Evolutionary conservation across 2,797 vertebrate species (phyloP).

Genomic region (Tragopan temminckii): DNA sequence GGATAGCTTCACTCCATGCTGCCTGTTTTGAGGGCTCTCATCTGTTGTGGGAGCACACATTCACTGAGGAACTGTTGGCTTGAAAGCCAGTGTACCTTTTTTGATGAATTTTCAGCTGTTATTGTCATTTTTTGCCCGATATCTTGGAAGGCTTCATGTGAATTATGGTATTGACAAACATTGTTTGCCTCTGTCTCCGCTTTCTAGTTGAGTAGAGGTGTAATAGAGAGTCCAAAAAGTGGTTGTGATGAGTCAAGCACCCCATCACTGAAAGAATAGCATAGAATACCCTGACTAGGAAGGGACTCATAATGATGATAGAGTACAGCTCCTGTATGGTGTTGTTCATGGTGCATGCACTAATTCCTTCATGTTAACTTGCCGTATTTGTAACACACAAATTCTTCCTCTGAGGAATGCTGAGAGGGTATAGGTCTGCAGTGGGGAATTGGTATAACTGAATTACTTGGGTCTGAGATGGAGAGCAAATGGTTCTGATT

Average conservation of each 20-base stretch:
- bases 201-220: background rate
- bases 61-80: background rate
- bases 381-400: background rate
- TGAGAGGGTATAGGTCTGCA: background rate
- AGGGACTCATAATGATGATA: too few relatives aligned
- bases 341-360: background rate
- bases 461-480: background rate
- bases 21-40: background rate
- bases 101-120: background rate
- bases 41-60: background rate
- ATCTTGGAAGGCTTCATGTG: background rate
- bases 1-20: background rate
- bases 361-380: background rate
- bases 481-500: background rate
- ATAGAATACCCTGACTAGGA: too few relatives aligned
- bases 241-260: background rate
- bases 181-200: background rate
- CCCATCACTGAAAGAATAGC: background rate
- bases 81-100: background rate
- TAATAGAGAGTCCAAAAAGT: background rate
- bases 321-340: background rate
- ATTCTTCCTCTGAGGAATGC: background rate
- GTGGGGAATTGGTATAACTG: background rate
- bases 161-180: background rate
- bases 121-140: background rate